phyloP scores from a whole-genome alignment of 2,797 vertebrate species.

The Crypturellus tataupa region DNA sequence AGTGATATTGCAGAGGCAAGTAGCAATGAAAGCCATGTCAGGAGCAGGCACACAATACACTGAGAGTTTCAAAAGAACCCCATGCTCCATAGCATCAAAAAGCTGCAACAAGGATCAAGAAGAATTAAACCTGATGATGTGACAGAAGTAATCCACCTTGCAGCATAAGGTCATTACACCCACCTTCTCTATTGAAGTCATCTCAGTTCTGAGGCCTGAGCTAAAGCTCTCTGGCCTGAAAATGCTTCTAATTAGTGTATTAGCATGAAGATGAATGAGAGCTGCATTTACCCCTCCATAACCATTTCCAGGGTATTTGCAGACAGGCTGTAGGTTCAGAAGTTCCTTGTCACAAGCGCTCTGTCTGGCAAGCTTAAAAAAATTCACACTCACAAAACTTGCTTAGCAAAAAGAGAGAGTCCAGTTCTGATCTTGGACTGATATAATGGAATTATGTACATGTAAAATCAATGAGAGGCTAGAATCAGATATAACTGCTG shows the following conservation, averaged over 20 bases:
- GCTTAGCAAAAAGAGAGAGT: not conserved
- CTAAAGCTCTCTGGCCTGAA: not conserved
- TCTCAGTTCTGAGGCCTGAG: not conserved
- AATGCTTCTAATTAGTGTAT: constrained; percentile 5
- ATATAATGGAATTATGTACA: not conserved
- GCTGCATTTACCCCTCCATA: not conserved
- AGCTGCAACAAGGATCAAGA: not conserved
- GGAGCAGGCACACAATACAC: not conserved
- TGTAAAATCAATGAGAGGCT: not conserved
- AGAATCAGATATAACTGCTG: not conserved
- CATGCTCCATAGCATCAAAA: not conserved
- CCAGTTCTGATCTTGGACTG: not conserved
- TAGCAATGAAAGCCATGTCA: not conserved
- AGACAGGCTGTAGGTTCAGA: not conserved
- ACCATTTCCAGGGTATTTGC: not conserved
- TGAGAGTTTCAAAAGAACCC: not conserved
- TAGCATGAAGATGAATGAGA: not conserved
- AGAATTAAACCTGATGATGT: constrained; percentile 26
- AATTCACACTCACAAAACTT: not conserved
- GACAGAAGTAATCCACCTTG: constrained; percentile 6
- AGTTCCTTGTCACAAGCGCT: not conserved
- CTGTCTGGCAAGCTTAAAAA: not conserved
- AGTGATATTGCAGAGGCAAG: not conserved
- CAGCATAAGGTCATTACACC: not conserved
- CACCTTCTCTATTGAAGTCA: not conserved